A percentile compares a stretch with the other conserved stretches of the same genome.
These are phyloP conservation scores for Calephelis perditalis DNA, from an alignment of 2,888 invertebrate genomes.

Conservation along the genomic window DNA sequence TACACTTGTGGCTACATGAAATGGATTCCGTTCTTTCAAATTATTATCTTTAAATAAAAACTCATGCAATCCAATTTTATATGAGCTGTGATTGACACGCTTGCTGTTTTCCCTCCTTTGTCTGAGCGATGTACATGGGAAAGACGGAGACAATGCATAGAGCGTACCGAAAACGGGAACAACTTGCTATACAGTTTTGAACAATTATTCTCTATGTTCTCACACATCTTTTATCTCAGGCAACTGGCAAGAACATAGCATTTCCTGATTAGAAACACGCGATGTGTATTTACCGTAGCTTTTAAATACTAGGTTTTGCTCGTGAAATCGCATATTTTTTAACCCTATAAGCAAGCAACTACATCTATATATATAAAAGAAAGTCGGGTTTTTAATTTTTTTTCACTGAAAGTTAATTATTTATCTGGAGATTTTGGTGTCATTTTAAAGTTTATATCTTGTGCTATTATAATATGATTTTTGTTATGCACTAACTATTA, in stretches of 20 bases:
- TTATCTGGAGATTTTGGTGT: too few species aligned
- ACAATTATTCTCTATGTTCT: constrained; percentile 8
- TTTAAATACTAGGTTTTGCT: background rate
- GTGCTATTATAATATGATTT: too few species aligned
- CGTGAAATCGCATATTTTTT: background rate
- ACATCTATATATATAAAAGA: too few species aligned
- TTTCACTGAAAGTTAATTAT: too few species aligned
- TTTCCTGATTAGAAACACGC: constrained; percentile 12
- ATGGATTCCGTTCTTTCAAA: too few species aligned
- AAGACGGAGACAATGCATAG: constrained; percentile 30
- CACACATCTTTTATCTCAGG: constrained; percentile 7
- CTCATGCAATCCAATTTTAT: background rate
- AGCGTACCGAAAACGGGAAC: constrained; percentile 12
- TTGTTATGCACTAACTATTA: too few species aligned
- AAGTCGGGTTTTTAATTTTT: too few species aligned
- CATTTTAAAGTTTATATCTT: too few species aligned
- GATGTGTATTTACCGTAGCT: background rate
- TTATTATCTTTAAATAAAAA: too few species aligned
- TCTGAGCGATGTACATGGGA: constrained; percentile 43
- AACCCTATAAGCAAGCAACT: too few species aligned
- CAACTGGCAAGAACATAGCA: constrained; percentile 9
- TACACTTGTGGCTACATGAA: too few species aligned
- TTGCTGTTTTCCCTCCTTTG: constrained; percentile 42
- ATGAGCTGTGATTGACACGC: constrained; percentile 5
- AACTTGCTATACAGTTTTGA: constrained; percentile 7